Percentiles rank a stretch among this genome's conserved stretches.
These are phyloP conservation scores for Gasterosteus nipponicus DNA, from an alignment of 2,113 vertebrate species.

Conservation along the genomic window DNA sequence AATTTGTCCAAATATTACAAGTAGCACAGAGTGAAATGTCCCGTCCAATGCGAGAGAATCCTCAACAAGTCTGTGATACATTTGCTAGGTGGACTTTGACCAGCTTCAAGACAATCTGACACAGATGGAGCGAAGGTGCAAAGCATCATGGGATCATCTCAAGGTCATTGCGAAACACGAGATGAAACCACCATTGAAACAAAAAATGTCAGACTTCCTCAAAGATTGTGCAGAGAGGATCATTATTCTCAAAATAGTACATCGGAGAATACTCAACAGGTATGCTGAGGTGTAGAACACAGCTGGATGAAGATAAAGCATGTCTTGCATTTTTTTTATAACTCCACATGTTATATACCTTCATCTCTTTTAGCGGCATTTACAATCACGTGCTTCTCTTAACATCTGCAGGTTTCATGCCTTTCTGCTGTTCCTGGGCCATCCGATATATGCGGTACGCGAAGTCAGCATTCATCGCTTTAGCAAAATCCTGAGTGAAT, in stretches of 20 bases:
- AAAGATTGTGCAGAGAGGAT: constrained; percentile 97
- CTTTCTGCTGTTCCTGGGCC: constrained; percentile 95
- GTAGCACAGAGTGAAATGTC: background rate
- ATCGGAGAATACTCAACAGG: constrained; percentile 97
- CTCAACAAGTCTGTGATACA: constrained; percentile 23
- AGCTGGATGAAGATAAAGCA: background rate
- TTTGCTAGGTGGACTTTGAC: constrained; percentile 94
- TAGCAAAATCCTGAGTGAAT: constrained; percentile 95
- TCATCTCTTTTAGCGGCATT: background rate
- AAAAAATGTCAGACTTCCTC: constrained; percentile 96
- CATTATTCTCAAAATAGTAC: constrained; percentile 96
- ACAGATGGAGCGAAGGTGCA: constrained; percentile 96
- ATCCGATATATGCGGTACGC: constrained; percentile 89
- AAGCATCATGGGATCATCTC: constrained; percentile 98
- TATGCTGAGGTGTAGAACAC: constrained; percentile 48
- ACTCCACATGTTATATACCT: background rate
- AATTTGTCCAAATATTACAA: background rate
- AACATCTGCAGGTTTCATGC: constrained; percentile 90
- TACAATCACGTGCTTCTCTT: background rate
- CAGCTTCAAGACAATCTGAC: constrained; percentile 96
- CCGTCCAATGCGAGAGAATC: background rate
- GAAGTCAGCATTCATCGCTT: constrained; percentile 97
- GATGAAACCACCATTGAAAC: constrained; percentile 93
- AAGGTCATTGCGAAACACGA: constrained; percentile 97
- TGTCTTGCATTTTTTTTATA: background rate